phyloP scores from a whole-genome alignment of 2,888 invertebrate genomes.

The Polyommatus iphigenia region DNA sequence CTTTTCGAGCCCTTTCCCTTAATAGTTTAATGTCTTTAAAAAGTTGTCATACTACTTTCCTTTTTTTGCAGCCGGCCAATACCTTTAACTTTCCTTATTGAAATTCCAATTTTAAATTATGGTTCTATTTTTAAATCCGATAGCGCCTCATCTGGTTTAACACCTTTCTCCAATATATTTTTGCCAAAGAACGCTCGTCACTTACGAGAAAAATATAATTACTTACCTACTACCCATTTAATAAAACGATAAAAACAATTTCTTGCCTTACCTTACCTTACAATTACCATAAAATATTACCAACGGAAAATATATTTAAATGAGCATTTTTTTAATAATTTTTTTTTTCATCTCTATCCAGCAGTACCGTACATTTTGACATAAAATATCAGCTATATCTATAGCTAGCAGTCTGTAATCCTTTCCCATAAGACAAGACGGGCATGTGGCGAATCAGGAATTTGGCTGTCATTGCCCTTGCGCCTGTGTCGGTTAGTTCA shows the following conservation, averaged over 20 bases:
- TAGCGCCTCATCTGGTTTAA: constrained; percentile 1
- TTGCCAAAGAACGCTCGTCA: too few species aligned
- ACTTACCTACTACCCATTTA: too few species aligned
- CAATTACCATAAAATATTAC: too few species aligned
- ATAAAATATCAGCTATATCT: neutral
- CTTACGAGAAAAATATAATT: neutral
- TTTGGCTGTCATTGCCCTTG: constrained; percentile 21
- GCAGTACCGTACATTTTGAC: neutral
- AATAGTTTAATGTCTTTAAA: constrained; percentile 12
- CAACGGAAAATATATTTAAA: too few species aligned
- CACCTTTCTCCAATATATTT: neutral
- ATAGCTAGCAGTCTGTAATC: neutral
- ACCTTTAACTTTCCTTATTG: neutral
- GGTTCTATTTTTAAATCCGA: neutral
- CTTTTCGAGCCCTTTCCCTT: constrained; percentile 11
- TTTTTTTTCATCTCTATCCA: neutral
- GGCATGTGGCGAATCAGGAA: neutral
- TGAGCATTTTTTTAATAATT: neutral
- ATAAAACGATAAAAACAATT: too few species aligned
- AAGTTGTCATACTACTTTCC: neutral
- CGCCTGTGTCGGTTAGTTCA: constrained; percentile 14
- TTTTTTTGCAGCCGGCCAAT: constrained; percentile 3
- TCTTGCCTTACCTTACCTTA: too few species aligned
- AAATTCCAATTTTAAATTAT: neutral
- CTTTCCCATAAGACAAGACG: neutral